A percentile compares a stretch with the other conserved stretches of the same genome.
phyloP scores from a whole-genome alignment of 2,113 vertebrate species.

The Gracilinanus agilis region DNA sequence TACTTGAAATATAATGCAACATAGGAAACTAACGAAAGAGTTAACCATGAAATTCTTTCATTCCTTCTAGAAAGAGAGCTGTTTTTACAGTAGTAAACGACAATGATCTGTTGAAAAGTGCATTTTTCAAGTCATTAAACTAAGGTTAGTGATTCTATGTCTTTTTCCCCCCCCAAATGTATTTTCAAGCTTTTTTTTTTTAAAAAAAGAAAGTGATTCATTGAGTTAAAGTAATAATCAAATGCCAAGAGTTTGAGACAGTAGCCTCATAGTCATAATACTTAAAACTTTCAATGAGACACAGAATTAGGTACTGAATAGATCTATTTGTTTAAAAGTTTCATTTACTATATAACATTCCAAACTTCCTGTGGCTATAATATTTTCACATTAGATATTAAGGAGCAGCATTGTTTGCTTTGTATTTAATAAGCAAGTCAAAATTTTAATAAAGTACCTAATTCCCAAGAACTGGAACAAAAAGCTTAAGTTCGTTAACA shows the following conservation, averaged over 20 bases:
- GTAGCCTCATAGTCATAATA: neutral
- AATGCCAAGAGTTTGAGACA: neutral
- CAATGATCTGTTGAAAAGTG: neutral
- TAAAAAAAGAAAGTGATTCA: neutral
- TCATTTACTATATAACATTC: neutral
- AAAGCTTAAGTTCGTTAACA: conserved; percentile 41
- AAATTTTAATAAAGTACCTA: conserved; percentile 8
- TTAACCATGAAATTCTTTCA: neutral
- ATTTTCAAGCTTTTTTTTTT: neutral
- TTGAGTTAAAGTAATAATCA: neutral
- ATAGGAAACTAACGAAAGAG: neutral
- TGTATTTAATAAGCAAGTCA: conserved; percentile 5
- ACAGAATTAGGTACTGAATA: neutral
- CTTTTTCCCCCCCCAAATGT: neutral
- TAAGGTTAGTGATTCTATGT: neutral
- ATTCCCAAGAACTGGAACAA: conserved; percentile 55
- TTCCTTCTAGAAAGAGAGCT: neutral
- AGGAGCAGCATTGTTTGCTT: neutral
- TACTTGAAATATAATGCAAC: neutral
- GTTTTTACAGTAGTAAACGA: neutral
- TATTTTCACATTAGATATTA: neutral
- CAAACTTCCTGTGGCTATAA: neutral
- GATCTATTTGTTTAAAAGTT: neutral
- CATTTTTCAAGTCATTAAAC: neutral
- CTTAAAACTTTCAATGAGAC: neutral